Conservation (phyloP, 1,140 invertebrate species). For the Yoshiicerus persimilis region DNA sequence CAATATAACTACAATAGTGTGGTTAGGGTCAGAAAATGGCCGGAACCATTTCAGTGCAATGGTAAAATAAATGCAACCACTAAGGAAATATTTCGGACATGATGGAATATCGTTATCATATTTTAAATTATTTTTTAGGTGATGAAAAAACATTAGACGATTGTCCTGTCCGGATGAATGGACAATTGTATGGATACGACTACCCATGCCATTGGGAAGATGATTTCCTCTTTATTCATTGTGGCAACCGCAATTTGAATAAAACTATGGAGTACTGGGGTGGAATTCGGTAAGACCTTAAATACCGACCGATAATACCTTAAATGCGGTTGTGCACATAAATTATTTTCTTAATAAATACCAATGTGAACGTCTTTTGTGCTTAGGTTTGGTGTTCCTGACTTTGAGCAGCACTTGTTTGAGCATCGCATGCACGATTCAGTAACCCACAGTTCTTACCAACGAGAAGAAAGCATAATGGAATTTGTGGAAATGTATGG, state of each 20-base stretch:
- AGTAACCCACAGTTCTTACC: slow-evolving; percentile 69
- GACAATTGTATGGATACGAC: slow-evolving; percentile 78
- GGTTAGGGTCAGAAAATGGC: slow-evolving; percentile 88
- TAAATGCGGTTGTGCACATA: neutral
- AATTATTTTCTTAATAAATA: neutral
- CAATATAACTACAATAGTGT: slow-evolving; percentile 81
- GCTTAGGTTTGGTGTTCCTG: slow-evolving; percentile 77
- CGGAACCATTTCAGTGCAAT: slow-evolving; percentile 79
- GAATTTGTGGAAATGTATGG: slow-evolving; percentile 84
- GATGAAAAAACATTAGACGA: slow-evolving; percentile 80
- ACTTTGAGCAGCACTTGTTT: slow-evolving; percentile 84
- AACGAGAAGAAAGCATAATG: slow-evolving; percentile 69
- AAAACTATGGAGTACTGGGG: slow-evolving; percentile 86
- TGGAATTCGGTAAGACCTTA: slow-evolving; percentile 65
- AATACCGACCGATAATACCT: neutral
- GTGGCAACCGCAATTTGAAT: slow-evolving; percentile 75
- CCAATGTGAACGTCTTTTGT: neutral
- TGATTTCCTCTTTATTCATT: slow-evolving; percentile 91
- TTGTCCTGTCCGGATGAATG: slow-evolving; percentile 85
- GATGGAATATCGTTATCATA: neutral
- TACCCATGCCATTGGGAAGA: slow-evolving; percentile 85
- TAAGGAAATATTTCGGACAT: neutral
- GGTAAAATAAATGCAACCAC: slow-evolving; percentile 58
- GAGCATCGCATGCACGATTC: slow-evolving; percentile 71
- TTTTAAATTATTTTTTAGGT: slow-evolving; percentile 59